Conservation (phyloP, 2,888 invertebrate genomes). For the Deilephila elpenor region DNA sequence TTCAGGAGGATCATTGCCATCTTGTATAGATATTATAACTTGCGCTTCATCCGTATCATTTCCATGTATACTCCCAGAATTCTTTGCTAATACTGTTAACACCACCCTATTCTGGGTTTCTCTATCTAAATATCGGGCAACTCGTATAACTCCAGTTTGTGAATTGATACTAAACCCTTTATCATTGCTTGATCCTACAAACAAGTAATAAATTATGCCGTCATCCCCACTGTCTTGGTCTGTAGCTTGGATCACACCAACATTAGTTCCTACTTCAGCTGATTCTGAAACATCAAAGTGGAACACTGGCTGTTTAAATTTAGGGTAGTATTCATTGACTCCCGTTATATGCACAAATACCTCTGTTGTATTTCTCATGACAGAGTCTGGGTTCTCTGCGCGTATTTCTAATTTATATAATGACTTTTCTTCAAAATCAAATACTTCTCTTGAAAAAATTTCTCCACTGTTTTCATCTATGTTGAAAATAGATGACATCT, state of each 20-base stretch:
- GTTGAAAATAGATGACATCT: conserved; percentile 89
- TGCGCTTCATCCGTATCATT: conserved; percentile 98
- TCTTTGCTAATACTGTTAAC: conserved; percentile 96
- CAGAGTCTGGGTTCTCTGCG: conserved; percentile 94
- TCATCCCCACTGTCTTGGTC: conserved; percentile 95
- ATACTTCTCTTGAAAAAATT: conserved; percentile 89
- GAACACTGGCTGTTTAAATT: conserved; percentile 94
- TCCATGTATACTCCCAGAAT: conserved; percentile 95
- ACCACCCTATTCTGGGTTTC: conserved; percentile 96
- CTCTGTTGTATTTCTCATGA: conserved; percentile 90
- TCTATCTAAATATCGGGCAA: conserved; percentile 92
- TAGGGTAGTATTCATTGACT: conserved; percentile 94
- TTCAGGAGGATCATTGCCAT: conserved; percentile 98
- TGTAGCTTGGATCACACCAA: conserved; percentile 94
- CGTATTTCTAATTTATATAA: conserved; percentile 90
- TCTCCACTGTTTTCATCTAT: conserved; percentile 91
- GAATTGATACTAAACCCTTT: conserved; percentile 94
- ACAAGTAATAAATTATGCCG: conserved; percentile 94
- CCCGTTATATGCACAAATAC: conserved; percentile 92
- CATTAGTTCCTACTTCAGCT: conserved; percentile 92
- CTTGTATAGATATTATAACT: conserved; percentile 96
- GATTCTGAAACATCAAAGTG: conserved; percentile 97
- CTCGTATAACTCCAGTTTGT: conserved; percentile 92
- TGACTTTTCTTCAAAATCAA: conserved; percentile 94
- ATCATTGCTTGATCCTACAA: conserved; percentile 96